Conservation (phyloP, 1,140 invertebrate genomes). For the Nasonia giraulti region DNA sequence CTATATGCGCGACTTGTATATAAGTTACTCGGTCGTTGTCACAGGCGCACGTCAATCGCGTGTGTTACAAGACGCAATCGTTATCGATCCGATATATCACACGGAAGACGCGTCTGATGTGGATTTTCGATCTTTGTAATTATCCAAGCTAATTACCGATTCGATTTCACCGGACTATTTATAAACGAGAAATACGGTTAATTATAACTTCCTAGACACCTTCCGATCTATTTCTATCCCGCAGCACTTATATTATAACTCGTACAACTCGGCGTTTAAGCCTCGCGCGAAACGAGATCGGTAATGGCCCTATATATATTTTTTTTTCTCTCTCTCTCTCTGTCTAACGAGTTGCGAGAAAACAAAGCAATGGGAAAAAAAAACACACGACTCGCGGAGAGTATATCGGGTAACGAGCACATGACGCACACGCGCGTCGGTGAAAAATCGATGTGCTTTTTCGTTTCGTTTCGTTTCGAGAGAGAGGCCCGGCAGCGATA, state of each 20-base stretch:
- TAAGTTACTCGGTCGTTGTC: too few species aligned
- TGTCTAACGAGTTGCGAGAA: neutral
- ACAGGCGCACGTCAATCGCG: too few species aligned
- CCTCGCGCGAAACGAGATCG: neutral
- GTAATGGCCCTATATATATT: neutral
- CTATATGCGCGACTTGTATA: too few species aligned
- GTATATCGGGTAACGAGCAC: too few species aligned
- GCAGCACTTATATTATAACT: neutral
- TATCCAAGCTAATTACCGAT: neutral
- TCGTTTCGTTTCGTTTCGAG: neutral
- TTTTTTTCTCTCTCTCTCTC: neutral
- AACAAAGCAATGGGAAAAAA: neutral
- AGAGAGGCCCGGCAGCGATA: too few species aligned
- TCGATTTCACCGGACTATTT: neutral
- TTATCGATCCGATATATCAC: too few species aligned
- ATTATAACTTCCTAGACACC: constrained; percentile 1
- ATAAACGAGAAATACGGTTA: neutral
- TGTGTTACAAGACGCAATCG: too few species aligned
- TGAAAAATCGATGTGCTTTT: neutral
- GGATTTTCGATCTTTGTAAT: neutral
- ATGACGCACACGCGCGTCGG: too few species aligned
- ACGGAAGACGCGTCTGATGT: too few species aligned
- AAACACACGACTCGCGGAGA: too few species aligned
- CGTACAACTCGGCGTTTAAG: neutral
- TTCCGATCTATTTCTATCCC: neutral